Percentiles rank a stretch among this genome's conserved stretches.
These are phyloP conservation scores for Epinotia ramella DNA, from an alignment of 2,888 invertebrate species.

Conservation along the genomic window DNA sequence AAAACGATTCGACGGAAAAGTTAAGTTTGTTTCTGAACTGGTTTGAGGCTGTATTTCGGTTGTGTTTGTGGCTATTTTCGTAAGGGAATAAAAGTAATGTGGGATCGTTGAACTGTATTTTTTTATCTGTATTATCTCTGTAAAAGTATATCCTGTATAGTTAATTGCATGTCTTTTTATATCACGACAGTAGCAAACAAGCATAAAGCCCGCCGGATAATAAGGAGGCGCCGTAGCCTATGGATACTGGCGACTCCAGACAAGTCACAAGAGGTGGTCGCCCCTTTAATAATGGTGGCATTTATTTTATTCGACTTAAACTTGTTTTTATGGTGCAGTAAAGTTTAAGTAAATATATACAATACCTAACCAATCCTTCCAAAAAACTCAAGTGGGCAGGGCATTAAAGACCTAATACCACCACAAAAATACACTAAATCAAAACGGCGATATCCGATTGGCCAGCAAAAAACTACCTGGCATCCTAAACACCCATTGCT, in stretches of 20 bases:
- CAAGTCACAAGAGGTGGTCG: no score
- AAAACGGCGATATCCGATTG: slow-evolving; percentile 34
- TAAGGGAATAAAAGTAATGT: slow-evolving; percentile 20
- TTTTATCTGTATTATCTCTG: background rate
- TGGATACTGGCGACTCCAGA: no score
- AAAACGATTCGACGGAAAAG: background rate
- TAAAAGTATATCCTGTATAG: no score
- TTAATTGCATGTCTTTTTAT: no score
- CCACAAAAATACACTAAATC: slow-evolving; percentile 20
- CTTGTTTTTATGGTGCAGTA: no score
- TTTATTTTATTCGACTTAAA: background rate
- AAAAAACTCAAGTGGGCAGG: background rate
- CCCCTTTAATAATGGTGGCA: no score
- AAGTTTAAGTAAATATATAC: no score
- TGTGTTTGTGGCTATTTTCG: slow-evolving; percentile 32
- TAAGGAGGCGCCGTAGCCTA: no score
- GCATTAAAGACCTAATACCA: background rate
- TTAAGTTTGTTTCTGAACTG: slow-evolving; percentile 34
- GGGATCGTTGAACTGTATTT: slow-evolving; percentile 19
- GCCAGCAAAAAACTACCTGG: slow-evolving; percentile 41
- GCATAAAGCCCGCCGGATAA: no score
- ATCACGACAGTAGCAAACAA: no score
- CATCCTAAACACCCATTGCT: slow-evolving; percentile 41
- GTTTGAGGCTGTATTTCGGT: slow-evolving; percentile 34
- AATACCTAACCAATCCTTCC: background rate